Percentiles rank a stretch among this genome's conserved stretches.
These are phyloP conservation scores for Peromyscus nudipes DNA, from an alignment of 2,797 vertebrate species.

Conservation along the genomic window DNA sequence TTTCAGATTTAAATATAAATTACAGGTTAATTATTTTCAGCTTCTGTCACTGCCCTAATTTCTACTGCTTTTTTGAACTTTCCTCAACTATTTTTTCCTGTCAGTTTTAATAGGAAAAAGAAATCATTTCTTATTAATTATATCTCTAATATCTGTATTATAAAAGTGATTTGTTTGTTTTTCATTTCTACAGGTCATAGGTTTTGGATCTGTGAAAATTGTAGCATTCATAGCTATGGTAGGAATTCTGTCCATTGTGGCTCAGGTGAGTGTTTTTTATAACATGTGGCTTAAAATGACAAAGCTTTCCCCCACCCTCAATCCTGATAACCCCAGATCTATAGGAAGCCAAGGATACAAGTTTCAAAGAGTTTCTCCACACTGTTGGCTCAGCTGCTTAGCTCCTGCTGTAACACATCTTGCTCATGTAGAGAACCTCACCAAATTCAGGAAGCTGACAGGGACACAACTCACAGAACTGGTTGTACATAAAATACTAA, in stretches of 20 bases:
- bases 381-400: neutral
- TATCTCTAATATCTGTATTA: slow-evolving; percentile 17
- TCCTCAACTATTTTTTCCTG: slow-evolving; percentile 30
- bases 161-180: slow-evolving; percentile 23
- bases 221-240: slow-evolving; percentile 96
- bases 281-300: neutral
- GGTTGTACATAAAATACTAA: neutral
- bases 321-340: slow-evolving; percentile 4
- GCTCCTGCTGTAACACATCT: neutral
- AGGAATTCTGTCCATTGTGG: slow-evolving; percentile 96
- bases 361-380: neutral
- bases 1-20: slow-evolving; percentile 28
- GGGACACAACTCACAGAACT: neutral
- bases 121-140: neutral
- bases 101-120: slow-evolving; percentile 33
- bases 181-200: slow-evolving; percentile 90
- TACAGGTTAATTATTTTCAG: slow-evolving; percentile 29
- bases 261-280: slow-evolving; percentile 91
- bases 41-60: slow-evolving; percentile 43
- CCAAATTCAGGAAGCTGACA: neutral
- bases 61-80: slow-evolving; percentile 35
- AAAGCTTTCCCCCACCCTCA: neutral
- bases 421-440: neutral
- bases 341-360: neutral
- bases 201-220: slow-evolving; percentile 95